Evolutionary conservation across 2,113 vertebrate species (phyloP).

Genomic region (Kobus ellipsiprymnus): DNA sequence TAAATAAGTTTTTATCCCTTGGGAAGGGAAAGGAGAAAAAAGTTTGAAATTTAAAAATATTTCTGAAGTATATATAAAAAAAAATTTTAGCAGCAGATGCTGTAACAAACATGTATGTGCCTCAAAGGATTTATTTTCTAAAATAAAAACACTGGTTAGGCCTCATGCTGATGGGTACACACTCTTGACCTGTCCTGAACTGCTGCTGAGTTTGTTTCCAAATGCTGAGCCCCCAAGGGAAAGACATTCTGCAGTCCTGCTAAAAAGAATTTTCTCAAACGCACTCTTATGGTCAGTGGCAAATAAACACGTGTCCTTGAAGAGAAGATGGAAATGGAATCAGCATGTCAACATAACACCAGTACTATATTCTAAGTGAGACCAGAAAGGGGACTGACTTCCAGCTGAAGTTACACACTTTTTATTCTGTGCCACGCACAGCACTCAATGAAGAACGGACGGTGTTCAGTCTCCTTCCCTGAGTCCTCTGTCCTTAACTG

Average conservation of each 20-base stretch:
- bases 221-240: slow-evolving; percentile 27
- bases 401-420: neutral
- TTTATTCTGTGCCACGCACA: neutral
- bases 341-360: neutral
- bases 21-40: neutral
- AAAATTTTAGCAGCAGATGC: slow-evolving; percentile 5
- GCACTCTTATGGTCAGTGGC: neutral
- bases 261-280: slow-evolving; percentile 44
- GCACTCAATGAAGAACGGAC: neutral
- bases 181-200: neutral
- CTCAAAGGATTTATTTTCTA: slow-evolving; percentile 43
- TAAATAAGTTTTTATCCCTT: slow-evolving; percentile 33
- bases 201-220: slow-evolving; percentile 45
- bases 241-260: slow-evolving; percentile 12
- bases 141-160: slow-evolving; percentile 39
- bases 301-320: slow-evolving; percentile 7
- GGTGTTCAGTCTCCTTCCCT: neutral
- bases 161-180: neutral
- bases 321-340: neutral
- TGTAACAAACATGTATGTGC: slow-evolving; percentile 10
- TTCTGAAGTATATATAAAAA: slow-evolving; percentile 7
- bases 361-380: neutral
- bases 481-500: neutral
- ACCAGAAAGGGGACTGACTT: neutral
- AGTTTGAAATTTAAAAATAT: slow-evolving; percentile 23